phyloP scores from a whole-genome alignment of 37 sponge, comb jelly and placozoan species.

The Lycopodina hypogea region DNA sequence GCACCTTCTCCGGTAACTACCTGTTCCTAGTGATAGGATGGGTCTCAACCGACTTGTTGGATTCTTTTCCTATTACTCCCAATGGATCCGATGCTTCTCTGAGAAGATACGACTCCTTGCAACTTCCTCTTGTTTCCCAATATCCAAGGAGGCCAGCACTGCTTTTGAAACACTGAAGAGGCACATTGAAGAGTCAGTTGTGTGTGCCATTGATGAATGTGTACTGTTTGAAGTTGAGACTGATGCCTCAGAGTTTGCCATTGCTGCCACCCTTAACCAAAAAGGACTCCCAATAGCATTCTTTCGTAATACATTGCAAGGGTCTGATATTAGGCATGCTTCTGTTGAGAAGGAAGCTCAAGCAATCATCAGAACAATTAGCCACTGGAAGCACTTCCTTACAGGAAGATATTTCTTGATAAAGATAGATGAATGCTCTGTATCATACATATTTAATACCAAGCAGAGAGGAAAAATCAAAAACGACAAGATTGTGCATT shows the following conservation, averaged over 20 bases:
- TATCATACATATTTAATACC: conserved; percentile 3
- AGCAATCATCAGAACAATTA: conserved; percentile 3
- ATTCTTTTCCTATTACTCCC: conserved; percentile 10
- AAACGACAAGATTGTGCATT: conserved; percentile 24
- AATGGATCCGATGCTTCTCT: neutral
- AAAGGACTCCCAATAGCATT: conserved; percentile 16
- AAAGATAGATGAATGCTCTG: conserved; percentile 1
- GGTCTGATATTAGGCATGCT: conserved; percentile 9
- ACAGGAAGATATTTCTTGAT: conserved; percentile 11
- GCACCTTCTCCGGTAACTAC: neutral
- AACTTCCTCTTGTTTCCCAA: neutral
- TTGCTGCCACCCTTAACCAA: conserved; percentile 19
- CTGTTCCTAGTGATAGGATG: neutral
- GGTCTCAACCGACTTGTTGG: neutral
- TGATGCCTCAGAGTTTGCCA: conserved; percentile 18
- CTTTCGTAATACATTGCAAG: neutral
- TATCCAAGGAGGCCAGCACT: conserved; percentile 2
- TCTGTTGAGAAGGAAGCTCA: conserved; percentile 14
- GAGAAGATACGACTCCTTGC: neutral
- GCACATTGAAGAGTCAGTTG: neutral
- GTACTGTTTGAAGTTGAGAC: conserved; percentile 8
- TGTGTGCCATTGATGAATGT: conserved; percentile 5
- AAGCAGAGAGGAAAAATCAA: neutral
- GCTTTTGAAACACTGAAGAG: conserved; percentile 4
- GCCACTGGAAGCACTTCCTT: conserved; percentile 20